phyloP scores from a whole-genome alignment of 2,797 vertebrate species.

The Nannoperca obscura region DNA sequence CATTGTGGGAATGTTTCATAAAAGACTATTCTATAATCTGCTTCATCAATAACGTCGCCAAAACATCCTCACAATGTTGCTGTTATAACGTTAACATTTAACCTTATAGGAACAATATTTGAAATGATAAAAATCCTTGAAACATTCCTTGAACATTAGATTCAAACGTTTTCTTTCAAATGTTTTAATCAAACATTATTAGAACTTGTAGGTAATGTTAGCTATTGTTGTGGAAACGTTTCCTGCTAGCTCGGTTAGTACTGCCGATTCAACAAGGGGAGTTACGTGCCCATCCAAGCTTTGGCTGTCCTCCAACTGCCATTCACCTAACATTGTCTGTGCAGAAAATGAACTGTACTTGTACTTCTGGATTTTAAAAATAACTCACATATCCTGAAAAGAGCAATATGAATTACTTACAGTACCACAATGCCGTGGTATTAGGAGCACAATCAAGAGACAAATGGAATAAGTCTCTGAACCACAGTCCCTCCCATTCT shows the following conservation, averaged over 20 bases:
- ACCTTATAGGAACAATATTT: no score
- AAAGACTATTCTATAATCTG: no score
- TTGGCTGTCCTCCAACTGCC: slow-evolving; percentile 9
- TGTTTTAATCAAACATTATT: no score
- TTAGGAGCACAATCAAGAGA: background rate
- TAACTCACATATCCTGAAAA: background rate
- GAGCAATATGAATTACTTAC: slow-evolving; percentile 1
- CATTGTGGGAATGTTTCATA: no score
- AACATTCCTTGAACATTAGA: no score
- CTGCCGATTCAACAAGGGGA: background rate
- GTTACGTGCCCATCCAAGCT: background rate
- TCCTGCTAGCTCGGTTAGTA: background rate
- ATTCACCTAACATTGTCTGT: slow-evolving; percentile 3
- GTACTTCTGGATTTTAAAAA: background rate
- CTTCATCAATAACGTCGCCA: no score
- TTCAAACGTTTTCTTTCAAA: no score
- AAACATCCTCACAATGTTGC: no score
- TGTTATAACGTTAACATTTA: no score
- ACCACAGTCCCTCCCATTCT: slow-evolving; percentile 15
- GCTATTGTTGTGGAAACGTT: no score
- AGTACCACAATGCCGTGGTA: background rate
- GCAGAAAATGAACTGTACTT: slow-evolving; percentile 5
- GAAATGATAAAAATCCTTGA: no score
- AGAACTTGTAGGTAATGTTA: no score
- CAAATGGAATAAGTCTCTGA: background rate